These are phyloP conservation scores for Capricornis sumatraensis DNA, from an alignment of 2,113 vertebrate genomes.

Conservation along the genomic window DNA sequence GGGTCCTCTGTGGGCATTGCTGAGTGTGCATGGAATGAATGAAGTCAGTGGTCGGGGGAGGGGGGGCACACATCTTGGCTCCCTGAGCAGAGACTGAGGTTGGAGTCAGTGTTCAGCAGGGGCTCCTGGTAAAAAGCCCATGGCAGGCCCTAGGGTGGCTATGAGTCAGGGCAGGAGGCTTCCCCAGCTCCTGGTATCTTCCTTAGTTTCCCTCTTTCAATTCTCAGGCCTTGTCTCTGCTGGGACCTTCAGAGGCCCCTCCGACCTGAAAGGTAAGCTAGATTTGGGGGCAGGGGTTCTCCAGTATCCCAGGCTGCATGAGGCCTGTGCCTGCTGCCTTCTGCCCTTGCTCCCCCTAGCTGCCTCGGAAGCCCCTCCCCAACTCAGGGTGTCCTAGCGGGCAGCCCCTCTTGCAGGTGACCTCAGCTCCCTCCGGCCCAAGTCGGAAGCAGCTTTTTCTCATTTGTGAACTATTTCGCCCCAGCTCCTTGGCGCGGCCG, in stretches of 20 bases:
- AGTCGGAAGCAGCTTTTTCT: conserved; percentile 87
- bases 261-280: conserved; percentile 34
- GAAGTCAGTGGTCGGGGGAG: rapidly evolving
- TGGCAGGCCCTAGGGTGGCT: background rate
- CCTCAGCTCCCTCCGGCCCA: conserved; percentile 74
- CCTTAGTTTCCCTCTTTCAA: background rate
- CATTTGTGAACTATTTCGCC: conserved; percentile 87
- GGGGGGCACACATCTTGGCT: background rate
- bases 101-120: background rate
- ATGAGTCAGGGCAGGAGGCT: background rate
- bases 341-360: background rate
- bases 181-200: background rate
- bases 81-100: background rate
- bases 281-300: background rate
- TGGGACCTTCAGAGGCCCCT: conserved; percentile 33
- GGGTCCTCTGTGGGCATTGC: background rate
- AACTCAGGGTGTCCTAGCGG: background rate
- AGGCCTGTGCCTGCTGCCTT: background rate
- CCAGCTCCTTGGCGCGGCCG: conserved; percentile 78
- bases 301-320: background rate
- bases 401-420: conserved; percentile 65
- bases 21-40: background rate
- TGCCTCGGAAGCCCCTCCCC: background rate
- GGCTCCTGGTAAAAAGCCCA: background rate
- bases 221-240: conserved; percentile 15